Percentiles rank a stretch among this genome's conserved stretches.
Evolutionary conservation across 1,140 invertebrate genomes (phyloP).

Genomic region (Colletes latitarsis): DNA sequence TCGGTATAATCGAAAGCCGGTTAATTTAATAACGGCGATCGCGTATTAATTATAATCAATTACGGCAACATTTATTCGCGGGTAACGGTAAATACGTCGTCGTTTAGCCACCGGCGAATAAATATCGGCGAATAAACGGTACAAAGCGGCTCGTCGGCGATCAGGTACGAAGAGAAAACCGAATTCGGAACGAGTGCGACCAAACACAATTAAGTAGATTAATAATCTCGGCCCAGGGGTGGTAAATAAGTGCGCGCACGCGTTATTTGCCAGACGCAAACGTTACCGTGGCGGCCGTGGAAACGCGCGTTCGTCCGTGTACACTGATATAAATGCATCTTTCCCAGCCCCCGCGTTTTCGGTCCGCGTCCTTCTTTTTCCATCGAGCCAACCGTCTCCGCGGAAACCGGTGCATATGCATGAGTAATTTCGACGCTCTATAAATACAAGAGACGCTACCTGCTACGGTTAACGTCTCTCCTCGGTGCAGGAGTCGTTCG

Average conservation of each 20-base stretch:
- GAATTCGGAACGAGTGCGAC: background rate
- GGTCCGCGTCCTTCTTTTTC: background rate
- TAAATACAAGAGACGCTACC: background rate
- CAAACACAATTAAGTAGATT: slow-evolving; percentile 14
- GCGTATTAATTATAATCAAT: slow-evolving; percentile 39
- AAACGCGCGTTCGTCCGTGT: background rate
- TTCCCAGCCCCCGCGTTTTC: background rate
- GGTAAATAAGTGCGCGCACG: background rate
- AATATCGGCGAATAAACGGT: slow-evolving; percentile 23
- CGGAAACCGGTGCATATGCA: background rate
- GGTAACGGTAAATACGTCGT: background rate
- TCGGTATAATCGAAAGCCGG: slow-evolving; percentile 6
- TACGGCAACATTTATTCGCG: slow-evolving; percentile 36
- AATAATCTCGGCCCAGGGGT: background rate
- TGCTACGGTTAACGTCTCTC: too few relatives aligned
- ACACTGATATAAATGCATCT: background rate
- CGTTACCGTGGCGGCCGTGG: background rate
- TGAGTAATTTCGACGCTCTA: slow-evolving; percentile 13
- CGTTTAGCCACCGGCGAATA: slow-evolving; percentile 6
- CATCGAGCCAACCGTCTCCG: background rate
- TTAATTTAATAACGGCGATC: slow-evolving; percentile 25
- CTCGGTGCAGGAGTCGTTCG: too few relatives aligned
- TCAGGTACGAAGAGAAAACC: background rate
- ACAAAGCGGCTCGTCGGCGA: background rate
- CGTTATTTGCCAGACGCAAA: background rate